Evolutionary conservation across 2,888 invertebrate genomes (phyloP), one percentile per base, ranked within the genome.

Genomic region (Blastobasis lacticolella): DNA sequence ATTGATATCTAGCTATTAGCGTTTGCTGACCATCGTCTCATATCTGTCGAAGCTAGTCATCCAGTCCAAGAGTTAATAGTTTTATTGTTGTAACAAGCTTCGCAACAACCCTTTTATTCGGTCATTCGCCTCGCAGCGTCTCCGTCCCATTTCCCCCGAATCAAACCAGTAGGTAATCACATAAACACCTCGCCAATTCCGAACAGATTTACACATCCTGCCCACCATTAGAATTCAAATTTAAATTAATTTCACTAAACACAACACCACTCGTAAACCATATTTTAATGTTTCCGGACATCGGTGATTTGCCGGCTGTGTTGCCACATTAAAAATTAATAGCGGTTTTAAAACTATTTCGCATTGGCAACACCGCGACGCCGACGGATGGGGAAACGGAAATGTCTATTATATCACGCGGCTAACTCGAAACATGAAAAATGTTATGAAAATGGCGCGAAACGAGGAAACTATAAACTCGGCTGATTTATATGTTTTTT

Each of bases 241-340:
- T 80, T 79, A 72, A 23, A 80, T 75, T 80, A 75, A 87, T 85
- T 82, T 83, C 69, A 77, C 78, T 81, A 81, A 85, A 81, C 75
- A 80, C 75, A 75, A 77, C 81, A 79, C 77, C 77, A 73, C 66
- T 75, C 72, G 69, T 88, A 87, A 85, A 87, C 86, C 77, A 82
- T 75, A 70, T 67, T 78, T 84, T 88, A 84, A 85, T 87, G 82
- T 85, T 84, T 85, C 87, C 87, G 81, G 83, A 75, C 77, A 69
- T 70, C 67, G 67, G 68, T 69, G 71, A 78, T 76, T 74, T 71
- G 79, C 72, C 72, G 75, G 73, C 78, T 67, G 75, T 81, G 81
- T 80, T 79, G 74, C 78, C 75, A 76, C 78, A 78, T 83, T 78
- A 82, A 83, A 81, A 84, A 83, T 82, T 82, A 79, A 84, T 81